Percentiles rank a stretch among this genome's conserved stretches.
Evolutionary conservation across 2,888 invertebrate genomes (phyloP).

Genomic region (Torymus tubicola): DNA sequence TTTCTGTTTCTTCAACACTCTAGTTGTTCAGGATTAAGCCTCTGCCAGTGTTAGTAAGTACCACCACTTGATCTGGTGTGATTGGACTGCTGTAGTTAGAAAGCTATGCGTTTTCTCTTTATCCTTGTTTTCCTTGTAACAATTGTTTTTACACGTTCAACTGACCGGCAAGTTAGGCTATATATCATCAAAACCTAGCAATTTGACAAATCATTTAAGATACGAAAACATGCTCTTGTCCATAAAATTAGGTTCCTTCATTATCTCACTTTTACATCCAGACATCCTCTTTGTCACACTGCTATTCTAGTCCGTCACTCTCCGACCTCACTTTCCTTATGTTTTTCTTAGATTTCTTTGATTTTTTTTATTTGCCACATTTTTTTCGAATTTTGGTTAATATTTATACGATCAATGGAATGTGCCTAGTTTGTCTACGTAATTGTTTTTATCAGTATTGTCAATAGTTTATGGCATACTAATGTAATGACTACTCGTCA

Average conservation of each 20-base stretch:
- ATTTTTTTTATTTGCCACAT: slow-evolving; percentile 31
- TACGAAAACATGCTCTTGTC: slow-evolving; percentile 42
- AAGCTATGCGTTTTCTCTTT: slow-evolving; percentile 74
- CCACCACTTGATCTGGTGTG: slow-evolving; percentile 78
- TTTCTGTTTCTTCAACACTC: slow-evolving; percentile 80
- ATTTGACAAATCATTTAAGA: slow-evolving; percentile 38
- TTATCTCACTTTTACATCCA: slow-evolving; percentile 9
- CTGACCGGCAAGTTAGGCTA: slow-evolving; percentile 53
- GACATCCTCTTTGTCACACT: slow-evolving; percentile 19
- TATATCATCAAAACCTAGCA: slow-evolving; percentile 44
- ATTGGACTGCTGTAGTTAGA: slow-evolving; percentile 77
- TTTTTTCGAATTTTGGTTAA: slow-evolving; percentile 1
- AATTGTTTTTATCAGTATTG: slow-evolving; percentile 14
- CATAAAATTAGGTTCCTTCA: slow-evolving; percentile 39
- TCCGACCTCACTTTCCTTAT: not conserved
- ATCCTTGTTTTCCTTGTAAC: slow-evolving; percentile 56
- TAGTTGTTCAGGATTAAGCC: slow-evolving; percentile 99
- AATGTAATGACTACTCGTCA: not conserved
- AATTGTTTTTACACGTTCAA: slow-evolving; percentile 53
- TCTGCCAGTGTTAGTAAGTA: slow-evolving; percentile 99
- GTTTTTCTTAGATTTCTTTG: not conserved
- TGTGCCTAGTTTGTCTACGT: slow-evolving; percentile 26
- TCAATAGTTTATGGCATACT: not conserved
- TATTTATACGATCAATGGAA: slow-evolving; percentile 26
- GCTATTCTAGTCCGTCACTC: slow-evolving; percentile 19